phyloP scores from a whole-genome alignment of 2,113 vertebrate genomes.

The Neodon shergylaensis region DNA sequence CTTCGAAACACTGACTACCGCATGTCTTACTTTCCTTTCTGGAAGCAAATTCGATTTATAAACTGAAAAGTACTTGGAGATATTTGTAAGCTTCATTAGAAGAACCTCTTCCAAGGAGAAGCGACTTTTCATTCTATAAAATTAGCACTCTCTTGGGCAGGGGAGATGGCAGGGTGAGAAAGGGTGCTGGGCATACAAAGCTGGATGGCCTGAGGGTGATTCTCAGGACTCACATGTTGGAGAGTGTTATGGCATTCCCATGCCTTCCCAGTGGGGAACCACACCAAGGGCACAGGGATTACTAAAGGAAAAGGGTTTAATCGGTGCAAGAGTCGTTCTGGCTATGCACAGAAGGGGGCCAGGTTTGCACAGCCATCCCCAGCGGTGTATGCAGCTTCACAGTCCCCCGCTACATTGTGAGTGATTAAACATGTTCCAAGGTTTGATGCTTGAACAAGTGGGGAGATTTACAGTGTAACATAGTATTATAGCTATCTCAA shows the following conservation, averaged over 20 bases:
- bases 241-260: too few species aligned
- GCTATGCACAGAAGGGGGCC: neutral
- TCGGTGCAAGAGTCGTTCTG: neutral
- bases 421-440: neutral
- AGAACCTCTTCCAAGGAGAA: slow-evolving; percentile 10
- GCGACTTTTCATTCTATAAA: slow-evolving; percentile 36
- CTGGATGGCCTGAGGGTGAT: neutral
- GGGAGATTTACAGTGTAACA: neutral
- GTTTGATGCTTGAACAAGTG: neutral
- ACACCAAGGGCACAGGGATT: neutral
- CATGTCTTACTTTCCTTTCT: neutral
- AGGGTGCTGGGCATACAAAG: neutral
- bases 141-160: neutral
- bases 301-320: too few species aligned
- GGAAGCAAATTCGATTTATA: slow-evolving; percentile 29
- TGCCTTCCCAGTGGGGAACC: neutral
- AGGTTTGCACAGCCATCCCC: neutral
- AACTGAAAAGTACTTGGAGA: neutral
- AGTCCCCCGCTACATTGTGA: neutral
- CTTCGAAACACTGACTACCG: neutral
- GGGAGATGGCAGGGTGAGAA: neutral
- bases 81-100: slow-evolving; percentile 43
- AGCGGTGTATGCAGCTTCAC: neutral
- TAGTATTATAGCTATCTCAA: neutral
- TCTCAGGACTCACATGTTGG: neutral